Conservation (phyloP, 1,140 invertebrate genomes). For the Drosophila neocordata region DNA sequence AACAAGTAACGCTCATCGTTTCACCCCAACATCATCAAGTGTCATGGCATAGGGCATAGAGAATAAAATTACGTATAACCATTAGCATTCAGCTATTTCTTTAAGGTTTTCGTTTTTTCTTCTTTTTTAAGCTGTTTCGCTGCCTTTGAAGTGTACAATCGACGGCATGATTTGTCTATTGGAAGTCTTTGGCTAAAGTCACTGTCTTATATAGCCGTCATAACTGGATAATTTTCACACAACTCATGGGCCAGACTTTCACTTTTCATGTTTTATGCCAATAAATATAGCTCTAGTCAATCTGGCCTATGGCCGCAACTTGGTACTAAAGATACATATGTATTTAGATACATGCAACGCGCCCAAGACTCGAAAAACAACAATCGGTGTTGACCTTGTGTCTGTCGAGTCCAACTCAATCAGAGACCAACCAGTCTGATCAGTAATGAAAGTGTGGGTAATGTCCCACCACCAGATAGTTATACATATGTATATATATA, state of each 20-base stretch:
- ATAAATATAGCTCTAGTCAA: conserved; percentile 16
- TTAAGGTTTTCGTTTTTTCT: not conserved
- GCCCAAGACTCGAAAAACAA: conserved; percentile 19
- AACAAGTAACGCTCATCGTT: not conserved
- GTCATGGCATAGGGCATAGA: conserved; percentile 14
- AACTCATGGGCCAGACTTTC: conserved; percentile 15
- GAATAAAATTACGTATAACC: conserved; percentile 20
- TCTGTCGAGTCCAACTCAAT: conserved; percentile 1
- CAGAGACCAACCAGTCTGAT: conserved; percentile 16
- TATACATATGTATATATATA: not conserved
- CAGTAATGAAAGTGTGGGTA: conserved; percentile 19
- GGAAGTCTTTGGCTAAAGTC: not conserved
- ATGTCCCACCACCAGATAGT: conserved; percentile 11
- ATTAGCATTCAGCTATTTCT: conserved; percentile 16
- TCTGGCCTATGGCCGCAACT: conserved; percentile 13
- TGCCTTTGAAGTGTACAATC: conserved; percentile 13
- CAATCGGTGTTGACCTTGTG: conserved; percentile 18
- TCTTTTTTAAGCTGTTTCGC: conserved; percentile 3
- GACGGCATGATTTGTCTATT: conserved; percentile 6
- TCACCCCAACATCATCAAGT: not conserved
- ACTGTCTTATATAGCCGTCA: not conserved
- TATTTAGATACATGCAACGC: conserved; percentile 3
- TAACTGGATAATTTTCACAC: conserved; percentile 17
- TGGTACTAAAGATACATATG: not conserved
- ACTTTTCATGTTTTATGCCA: conserved; percentile 16